These are phyloP conservation scores for Baccha elongata DNA, from an alignment of 2,888 invertebrate genomes.

Conservation along the genomic window DNA sequence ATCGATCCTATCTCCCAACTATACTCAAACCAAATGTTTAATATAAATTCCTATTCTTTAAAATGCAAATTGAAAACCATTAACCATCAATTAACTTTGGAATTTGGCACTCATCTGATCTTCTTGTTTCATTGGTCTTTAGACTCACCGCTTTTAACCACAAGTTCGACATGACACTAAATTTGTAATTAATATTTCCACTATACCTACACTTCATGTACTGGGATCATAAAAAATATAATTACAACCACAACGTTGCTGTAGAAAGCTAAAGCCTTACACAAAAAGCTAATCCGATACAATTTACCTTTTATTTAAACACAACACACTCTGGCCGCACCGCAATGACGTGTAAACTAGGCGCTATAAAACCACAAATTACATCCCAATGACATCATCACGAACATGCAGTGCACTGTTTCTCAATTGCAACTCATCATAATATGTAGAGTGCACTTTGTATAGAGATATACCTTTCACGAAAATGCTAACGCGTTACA, in stretches of 20 bases:
- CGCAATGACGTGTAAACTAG: constrained; percentile 52
- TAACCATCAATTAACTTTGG: constrained; percentile 4
- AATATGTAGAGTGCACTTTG: constrained; percentile 27
- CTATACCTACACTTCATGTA: constrained; percentile 15
- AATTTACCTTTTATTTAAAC: constrained; percentile 20
- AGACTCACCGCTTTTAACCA: constrained; percentile 4
- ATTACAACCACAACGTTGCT: neutral
- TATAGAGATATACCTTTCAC: constrained; percentile 15
- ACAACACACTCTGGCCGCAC: constrained; percentile 48
- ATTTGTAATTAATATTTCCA: constrained; percentile 27
- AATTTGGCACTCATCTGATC: constrained; percentile 31
- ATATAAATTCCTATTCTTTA: neutral
- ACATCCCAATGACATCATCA: constrained; percentile 65
- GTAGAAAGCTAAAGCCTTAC: neutral
- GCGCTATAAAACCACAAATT: constrained; percentile 40
- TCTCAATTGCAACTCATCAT: constrained; percentile 27
- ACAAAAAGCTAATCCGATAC: constrained; percentile 30
- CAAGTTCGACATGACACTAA: constrained; percentile 29
- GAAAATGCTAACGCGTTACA: neutral
- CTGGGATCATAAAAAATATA: constrained; percentile 10
- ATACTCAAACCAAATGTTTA: too few species aligned
- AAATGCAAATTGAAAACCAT: neutral
- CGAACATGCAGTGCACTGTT: constrained; percentile 18
- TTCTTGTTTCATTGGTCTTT: constrained; percentile 7
- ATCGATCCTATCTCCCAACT: too few species aligned